Evolutionary conservation across 2,888 invertebrate genomes (phyloP).

Genomic region (Pocota personata): DNA sequence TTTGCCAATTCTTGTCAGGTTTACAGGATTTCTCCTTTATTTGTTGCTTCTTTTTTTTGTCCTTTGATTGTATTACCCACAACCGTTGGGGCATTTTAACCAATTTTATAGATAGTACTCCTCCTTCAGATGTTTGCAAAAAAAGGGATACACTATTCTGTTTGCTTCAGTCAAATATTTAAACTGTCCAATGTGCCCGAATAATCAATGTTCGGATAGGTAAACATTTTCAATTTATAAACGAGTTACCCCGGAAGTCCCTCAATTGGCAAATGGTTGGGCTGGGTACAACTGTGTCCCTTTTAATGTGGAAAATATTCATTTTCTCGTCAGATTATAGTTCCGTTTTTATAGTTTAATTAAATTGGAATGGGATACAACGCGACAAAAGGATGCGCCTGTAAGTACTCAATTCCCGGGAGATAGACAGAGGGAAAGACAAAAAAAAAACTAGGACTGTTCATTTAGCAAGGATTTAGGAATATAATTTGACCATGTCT

Average conservation of each 20-base stretch:
- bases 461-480: constrained; percentile 29
- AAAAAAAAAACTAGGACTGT: constrained; percentile 4
- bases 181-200: constrained; percentile 26
- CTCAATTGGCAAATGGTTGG: background rate
- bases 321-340: constrained; percentile 37
- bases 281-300: background rate
- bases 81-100: constrained; percentile 32
- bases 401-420: background rate
- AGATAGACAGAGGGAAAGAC: background rate
- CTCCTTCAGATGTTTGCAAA: background rate
- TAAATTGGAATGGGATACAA: constrained; percentile 19
- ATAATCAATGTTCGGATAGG: constrained; percentile 38
- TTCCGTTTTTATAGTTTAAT: constrained; percentile 30
- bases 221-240: constrained; percentile 53
- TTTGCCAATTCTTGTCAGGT: constrained; percentile 34
- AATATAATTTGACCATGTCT: constrained; percentile 52
- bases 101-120: constrained; percentile 20
- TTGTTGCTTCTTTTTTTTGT: background rate
- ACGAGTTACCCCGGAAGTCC: constrained; percentile 25
- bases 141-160: constrained; percentile 2
- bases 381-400: background rate
- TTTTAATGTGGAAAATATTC: constrained; percentile 17
- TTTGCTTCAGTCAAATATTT: constrained; percentile 48
- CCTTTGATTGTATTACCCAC: constrained; percentile 32
- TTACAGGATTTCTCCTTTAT: background rate